These are phyloP conservation scores for Cichlasoma orientale DNA, from an alignment of 2,797 vertebrate genomes.

Conservation along the genomic window DNA sequence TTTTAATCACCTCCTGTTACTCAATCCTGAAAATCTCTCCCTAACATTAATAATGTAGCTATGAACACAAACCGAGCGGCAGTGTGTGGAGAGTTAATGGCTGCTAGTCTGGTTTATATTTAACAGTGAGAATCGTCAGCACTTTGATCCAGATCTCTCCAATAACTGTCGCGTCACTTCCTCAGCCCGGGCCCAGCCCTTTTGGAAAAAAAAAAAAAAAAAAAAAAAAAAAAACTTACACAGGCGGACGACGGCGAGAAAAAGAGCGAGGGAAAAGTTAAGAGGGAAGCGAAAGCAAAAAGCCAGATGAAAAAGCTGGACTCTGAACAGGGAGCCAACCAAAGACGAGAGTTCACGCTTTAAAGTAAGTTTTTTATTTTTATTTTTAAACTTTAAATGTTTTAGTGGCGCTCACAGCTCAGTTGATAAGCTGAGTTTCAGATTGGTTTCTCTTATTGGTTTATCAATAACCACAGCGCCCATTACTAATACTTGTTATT, in stretches of 20 bases:
- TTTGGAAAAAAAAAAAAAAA: conserved; percentile 70
- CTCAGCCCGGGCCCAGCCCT: conserved; percentile 83
- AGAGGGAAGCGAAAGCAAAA: conserved; percentile 53
- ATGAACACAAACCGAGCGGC: neutral
- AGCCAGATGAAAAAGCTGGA: conserved; percentile 65
- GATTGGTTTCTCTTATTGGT: conserved; percentile 1
- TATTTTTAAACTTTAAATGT: conserved; percentile 35
- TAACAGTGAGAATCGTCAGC: conserved; percentile 5
- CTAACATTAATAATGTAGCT: neutral
- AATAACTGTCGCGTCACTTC: conserved; percentile 83
- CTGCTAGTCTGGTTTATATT: neutral
- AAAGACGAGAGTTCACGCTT: conserved; percentile 39
- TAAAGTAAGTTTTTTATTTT: conserved; percentile 71
- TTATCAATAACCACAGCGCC: neutral
- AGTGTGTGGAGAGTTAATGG: neutral
- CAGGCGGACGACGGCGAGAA: conserved; percentile 71
- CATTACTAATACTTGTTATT: neutral
- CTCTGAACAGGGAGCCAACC: conserved; percentile 45
- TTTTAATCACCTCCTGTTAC: neutral
- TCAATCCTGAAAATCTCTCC: no score
- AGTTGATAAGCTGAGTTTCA: conserved; percentile 12
- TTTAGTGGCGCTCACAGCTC: conserved; percentile 35
- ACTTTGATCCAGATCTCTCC: conserved; percentile 56
- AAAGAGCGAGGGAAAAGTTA: conserved; percentile 66
- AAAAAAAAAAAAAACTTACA: conserved; percentile 57